These are phyloP conservation scores for Chydorus sphaericus DNA, from an alignment of 2,888 invertebrate species.

Conservation along the genomic window DNA sequence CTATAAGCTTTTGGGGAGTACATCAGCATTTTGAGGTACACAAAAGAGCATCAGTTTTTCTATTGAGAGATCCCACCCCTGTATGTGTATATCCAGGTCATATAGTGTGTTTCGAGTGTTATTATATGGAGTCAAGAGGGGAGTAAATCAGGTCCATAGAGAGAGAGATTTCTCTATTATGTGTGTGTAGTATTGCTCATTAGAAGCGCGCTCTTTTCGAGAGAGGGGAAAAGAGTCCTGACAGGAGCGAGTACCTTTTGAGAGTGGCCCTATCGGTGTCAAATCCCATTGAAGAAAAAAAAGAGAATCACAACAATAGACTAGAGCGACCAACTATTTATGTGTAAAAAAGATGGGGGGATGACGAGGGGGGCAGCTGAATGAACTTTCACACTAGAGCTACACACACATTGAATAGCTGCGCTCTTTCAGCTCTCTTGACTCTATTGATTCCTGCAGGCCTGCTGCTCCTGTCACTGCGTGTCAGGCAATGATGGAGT, in stretches of 20 bases:
- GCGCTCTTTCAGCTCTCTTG: slow-evolving; percentile 1
- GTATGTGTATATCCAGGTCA: no score
- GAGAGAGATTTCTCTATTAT: neutral
- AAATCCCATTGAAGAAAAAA: neutral
- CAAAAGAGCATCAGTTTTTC: no score
- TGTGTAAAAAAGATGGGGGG: neutral
- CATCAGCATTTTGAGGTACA: no score
- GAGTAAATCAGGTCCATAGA: neutral
- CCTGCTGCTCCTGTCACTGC: no score
- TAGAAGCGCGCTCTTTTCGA: neutral
- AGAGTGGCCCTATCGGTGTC: slow-evolving; percentile 7
- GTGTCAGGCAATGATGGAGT: no score
- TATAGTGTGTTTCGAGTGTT: no score
- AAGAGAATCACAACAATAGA: neutral
- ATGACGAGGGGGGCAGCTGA: neutral
- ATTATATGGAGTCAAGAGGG: slow-evolving; percentile 3
- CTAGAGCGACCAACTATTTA: neutral
- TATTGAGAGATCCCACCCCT: no score
- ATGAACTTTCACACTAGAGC: slow-evolving; percentile 3
- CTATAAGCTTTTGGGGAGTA: no score
- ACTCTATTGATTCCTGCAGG: neutral
- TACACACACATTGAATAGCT: neutral
- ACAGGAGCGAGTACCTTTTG: neutral
- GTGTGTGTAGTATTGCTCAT: neutral
- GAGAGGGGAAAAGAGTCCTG: neutral